These are phyloP conservation scores for Drosophila ananassae DNA, from an alignment of 1,140 invertebrate genomes.

Conservation along the genomic window DNA sequence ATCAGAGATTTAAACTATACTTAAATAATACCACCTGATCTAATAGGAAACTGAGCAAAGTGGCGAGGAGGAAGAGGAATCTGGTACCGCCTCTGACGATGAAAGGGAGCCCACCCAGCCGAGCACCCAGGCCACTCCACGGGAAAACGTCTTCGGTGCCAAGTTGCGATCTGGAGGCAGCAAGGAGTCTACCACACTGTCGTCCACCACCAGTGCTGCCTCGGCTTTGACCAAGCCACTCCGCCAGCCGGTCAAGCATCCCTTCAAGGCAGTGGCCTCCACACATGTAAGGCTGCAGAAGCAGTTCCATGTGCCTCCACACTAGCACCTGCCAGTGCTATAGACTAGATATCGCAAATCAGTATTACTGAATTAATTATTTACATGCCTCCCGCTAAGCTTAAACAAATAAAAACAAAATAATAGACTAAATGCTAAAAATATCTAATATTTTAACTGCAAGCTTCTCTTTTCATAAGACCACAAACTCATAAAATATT, in stretches of 20 bases:
- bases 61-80: constrained; percentile 59
- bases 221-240: constrained; percentile 33
- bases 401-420: background rate
- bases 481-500: too few relatives aligned
- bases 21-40: background rate
- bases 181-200: constrained; percentile 33
- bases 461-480: too few relatives aligned
- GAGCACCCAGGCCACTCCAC: constrained; percentile 14
- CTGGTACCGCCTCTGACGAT: constrained; percentile 59
- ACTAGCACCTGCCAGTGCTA: constrained; percentile 35
- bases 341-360: background rate
- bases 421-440: background rate
- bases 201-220: constrained; percentile 11
- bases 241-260: constrained; percentile 67
- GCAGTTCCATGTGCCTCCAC: constrained; percentile 78
- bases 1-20: background rate
- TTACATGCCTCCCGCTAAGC: background rate
- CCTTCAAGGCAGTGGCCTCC: constrained; percentile 75
- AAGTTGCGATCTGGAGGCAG: constrained; percentile 21
- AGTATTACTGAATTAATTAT: constrained; percentile 15
- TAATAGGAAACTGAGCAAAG: constrained; percentile 56
- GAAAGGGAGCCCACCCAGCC: constrained; percentile 44
- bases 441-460: too few relatives aligned
- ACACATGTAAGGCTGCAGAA: constrained; percentile 78
- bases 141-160: constrained; percentile 66